Percentiles rank a stretch among this genome's conserved stretches.
Evolutionary conservation across 2,888 invertebrate genomes (phyloP).

Genomic region (Tenthredo amoena): DNA sequence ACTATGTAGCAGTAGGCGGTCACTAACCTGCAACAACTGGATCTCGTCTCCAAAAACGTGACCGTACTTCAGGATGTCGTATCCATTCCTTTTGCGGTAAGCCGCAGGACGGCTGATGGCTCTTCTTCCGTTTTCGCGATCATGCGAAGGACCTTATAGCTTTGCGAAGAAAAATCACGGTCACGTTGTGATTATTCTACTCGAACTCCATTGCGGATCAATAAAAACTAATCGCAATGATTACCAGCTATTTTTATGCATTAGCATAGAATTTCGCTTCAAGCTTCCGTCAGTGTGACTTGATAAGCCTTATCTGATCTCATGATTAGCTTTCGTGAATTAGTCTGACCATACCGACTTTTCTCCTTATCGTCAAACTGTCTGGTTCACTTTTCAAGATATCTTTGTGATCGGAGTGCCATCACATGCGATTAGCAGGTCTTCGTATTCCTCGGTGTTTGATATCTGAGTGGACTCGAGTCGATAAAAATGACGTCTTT

Average conservation of each 20-base stretch:
- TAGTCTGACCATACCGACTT: neutral
- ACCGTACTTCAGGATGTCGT: conserved; percentile 65
- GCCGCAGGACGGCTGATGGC: neutral
- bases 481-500: neutral
- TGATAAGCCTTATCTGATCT: neutral
- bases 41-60: conserved; percentile 55
- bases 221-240: neutral
- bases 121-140: neutral
- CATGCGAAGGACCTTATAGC: conserved; percentile 14
- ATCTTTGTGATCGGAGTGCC: neutral
- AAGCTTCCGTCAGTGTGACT: neutral
- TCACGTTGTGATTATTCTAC: neutral
- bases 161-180: neutral
- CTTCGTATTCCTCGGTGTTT: neutral
- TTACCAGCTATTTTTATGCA: neutral
- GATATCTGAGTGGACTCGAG: neutral
- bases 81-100: conserved; percentile 61
- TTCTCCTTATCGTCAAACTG: neutral
- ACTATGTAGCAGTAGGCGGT: conserved; percentile 61
- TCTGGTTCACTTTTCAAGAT: neutral
- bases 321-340: neutral
- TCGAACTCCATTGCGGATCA: neutral
- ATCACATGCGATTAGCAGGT: neutral
- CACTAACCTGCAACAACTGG: conserved; percentile 66
- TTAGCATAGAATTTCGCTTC: neutral